Evolutionary conservation across 1,140 invertebrate genomes (phyloP).

Genomic region (Aphis craccivora): DNA sequence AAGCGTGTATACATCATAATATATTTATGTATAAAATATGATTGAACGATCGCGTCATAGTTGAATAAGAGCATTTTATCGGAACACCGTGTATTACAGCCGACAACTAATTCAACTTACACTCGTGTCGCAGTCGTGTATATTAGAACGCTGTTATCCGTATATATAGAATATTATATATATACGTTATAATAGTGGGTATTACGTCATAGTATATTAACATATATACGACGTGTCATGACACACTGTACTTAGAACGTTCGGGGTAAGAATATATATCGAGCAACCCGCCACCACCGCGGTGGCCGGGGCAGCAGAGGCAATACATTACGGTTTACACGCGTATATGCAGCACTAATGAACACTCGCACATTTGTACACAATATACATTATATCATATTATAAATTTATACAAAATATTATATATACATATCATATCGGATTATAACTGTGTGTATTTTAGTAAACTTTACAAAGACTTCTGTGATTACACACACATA

Average conservation of each 20-base stretch:
- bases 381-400: not conserved
- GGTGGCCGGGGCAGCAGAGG: not conserved
- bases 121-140: not conserved
- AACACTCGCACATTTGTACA: not conserved
- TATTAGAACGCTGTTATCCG: not conserved
- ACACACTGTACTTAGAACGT: not conserved
- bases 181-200: not conserved
- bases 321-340: not conserved
- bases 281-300: not conserved
- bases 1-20: not conserved
- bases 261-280: not conserved
- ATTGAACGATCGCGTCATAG: conserved; percentile 14
- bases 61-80: not conserved
- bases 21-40: not conserved
- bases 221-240: not conserved
- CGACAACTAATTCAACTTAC: not conserved
- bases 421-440: not conserved
- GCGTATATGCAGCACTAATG: too few species aligned
- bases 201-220: not conserved
- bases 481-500: not conserved
- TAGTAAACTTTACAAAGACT: conserved; percentile 27
- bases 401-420: not conserved
- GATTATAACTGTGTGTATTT: not conserved
- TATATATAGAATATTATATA: not conserved
- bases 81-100: conserved; percentile 21